phyloP scores from a whole-genome alignment of 2,888 invertebrate genomes.

The Ophonus ardosiacus region DNA sequence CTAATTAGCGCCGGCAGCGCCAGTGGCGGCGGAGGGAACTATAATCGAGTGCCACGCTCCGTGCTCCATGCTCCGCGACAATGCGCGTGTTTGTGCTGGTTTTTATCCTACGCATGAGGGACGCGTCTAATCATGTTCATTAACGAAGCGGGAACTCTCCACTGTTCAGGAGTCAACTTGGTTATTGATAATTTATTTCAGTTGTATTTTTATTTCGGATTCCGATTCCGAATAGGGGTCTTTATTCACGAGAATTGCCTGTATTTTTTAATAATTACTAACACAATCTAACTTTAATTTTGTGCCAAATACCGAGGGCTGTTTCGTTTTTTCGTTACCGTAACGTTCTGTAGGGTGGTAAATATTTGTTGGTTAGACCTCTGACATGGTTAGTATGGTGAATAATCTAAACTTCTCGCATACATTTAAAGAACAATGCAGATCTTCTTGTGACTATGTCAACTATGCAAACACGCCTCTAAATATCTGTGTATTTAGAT shows the following conservation, averaged over 20 bases:
- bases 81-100: conserved; percentile 56
- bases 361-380: too few relatives aligned
- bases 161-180: too few relatives aligned
- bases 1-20: conserved; percentile 73
- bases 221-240: not conserved
- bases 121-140: conserved; percentile 58
- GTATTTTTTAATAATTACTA: conserved; percentile 4
- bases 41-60: conserved; percentile 59
- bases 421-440: too few relatives aligned
- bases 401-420: too few relatives aligned
- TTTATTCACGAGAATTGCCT: conserved; percentile 8
- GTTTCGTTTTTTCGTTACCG: too few relatives aligned
- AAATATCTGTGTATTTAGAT: too few relatives aligned
- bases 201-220: conserved; percentile 5
- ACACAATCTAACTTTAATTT: not conserved
- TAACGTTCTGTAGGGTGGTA: too few relatives aligned
- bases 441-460: too few relatives aligned
- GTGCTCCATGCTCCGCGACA: conserved; percentile 20
- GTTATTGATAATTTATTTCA: conserved; percentile 47
- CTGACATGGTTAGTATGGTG: too few relatives aligned
- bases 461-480: too few relatives aligned
- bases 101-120: conserved; percentile 48
- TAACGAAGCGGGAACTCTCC: not conserved
- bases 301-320: not conserved
- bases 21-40: conserved; percentile 45